phyloP scores from a whole-genome alignment of 2,888 invertebrate genomes.

The Phanerotoma sp. region DNA sequence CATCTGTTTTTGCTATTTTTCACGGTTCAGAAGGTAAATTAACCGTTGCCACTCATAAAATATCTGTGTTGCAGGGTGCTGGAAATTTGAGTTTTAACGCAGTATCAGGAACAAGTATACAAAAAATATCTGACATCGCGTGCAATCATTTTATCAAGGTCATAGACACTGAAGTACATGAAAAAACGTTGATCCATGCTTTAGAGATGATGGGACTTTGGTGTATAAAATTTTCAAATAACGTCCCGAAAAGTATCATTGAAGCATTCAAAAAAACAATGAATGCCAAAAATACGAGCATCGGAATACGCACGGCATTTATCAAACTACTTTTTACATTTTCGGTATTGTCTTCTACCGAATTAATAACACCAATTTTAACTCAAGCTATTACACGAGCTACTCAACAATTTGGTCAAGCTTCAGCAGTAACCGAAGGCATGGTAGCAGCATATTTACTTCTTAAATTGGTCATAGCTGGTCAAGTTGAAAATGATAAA shows the following conservation, averaged over 20 bases:
- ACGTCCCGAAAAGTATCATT: constrained; percentile 67
- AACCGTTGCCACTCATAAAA: constrained; percentile 84
- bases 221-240: constrained; percentile 68
- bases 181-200: constrained; percentile 81
- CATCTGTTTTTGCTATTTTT: constrained; percentile 75
- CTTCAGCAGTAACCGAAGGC: constrained; percentile 70
- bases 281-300: constrained; percentile 74
- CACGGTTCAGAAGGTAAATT: constrained; percentile 90
- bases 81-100: constrained; percentile 74
- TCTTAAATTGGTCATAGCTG: constrained; percentile 63
- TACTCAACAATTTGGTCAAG: constrained; percentile 72
- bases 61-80: constrained; percentile 79
- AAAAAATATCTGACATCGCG: constrained; percentile 64
- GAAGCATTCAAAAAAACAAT: constrained; percentile 74
- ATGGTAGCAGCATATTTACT: constrained; percentile 70
- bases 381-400: constrained; percentile 75
- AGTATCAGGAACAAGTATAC: constrained; percentile 63
- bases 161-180: constrained; percentile 87
- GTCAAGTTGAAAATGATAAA: constrained; percentile 58
- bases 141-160: constrained; percentile 73
- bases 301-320: constrained; percentile 76
- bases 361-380: constrained; percentile 63
- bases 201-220: constrained; percentile 80
- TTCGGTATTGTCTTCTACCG: constrained; percentile 39
- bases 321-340: constrained; percentile 67